phyloP scores from a whole-genome alignment of 1,140 invertebrate species.

The Carcinoscorpius rotundicauda region DNA sequence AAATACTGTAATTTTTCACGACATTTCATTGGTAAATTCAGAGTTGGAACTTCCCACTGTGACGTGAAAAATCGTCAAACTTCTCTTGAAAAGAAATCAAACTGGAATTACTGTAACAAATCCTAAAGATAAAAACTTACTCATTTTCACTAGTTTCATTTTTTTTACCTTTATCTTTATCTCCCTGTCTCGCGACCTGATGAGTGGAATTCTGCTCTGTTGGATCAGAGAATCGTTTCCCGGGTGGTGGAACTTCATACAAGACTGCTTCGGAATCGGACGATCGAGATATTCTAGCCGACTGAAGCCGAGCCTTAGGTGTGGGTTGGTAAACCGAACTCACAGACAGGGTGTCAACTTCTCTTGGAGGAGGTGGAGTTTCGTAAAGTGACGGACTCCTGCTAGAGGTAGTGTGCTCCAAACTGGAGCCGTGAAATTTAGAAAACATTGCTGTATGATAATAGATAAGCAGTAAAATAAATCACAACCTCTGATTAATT shows the following conservation, averaged over 20 bases:
- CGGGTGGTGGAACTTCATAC: not conserved
- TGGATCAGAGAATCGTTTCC: conserved; percentile 18
- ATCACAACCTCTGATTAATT: no score
- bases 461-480: no score
- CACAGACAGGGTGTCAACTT: conserved; percentile 12
- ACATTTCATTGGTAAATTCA: no score
- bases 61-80: no score
- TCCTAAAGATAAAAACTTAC: no score
- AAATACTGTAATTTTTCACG: no score
- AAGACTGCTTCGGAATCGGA: not conserved
- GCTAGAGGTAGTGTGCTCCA: conserved; percentile 19
- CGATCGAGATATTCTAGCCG: not conserved
- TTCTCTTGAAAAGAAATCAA: no score
- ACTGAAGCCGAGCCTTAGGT: not conserved
- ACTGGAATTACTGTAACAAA: no score
- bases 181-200: not conserved
- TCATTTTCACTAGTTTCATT: no score
- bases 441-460: not conserved
- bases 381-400: conserved; percentile 20
- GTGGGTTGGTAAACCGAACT: conserved; percentile 7
- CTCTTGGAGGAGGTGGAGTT: conserved; percentile 20
- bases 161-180: not conserved
- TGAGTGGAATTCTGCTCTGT: not conserved
- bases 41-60: no score
- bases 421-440: conserved; percentile 21